Evolutionary conservation across 2,888 invertebrate genomes (phyloP), one percentile per base, ranked within the genome.

Genomic region (Atethmia centrago): DNA sequence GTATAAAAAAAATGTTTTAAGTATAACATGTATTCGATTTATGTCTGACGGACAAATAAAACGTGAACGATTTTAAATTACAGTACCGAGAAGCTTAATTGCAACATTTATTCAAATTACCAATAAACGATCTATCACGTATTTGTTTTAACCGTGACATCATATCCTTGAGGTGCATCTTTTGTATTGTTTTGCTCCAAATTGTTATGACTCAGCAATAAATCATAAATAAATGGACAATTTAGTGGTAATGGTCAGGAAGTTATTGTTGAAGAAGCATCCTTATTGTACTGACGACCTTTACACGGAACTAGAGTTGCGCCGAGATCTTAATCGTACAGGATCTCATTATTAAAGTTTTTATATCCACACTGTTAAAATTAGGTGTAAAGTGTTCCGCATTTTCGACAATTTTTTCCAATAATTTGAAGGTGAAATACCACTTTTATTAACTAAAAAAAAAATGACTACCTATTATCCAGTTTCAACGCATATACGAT

Each of bases 301-400:
- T 88, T 86, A 93, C 92, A 84, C 94, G 94, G 94, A 95, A 94
- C 92, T 89, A 80, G 78, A 84, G 82, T 58, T 72, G 28, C 86
- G 84, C 85, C 74, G 79, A 84, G 93, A 93, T 93, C 84, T 83
- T 90, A 91, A 94, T 93, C 92, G 82, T 85, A 86, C 83, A 87
- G 87, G 78, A 88, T 86, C 75, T 80, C 65, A 71, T 86, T 89
- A 88, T 88, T 88, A 86, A 87, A 88, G 87, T 87, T 84, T 80
- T 85, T 53, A 67, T 72, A 51, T 62, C 67, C 59, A 71, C 68
- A 74, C 74, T 71, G 70, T 73, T 80, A 62, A 75, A 78, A 83
- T 72, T 81, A 49, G 58, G 49, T 71, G 74, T 80, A 65, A 79
- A 80, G 71, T 77, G 77, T 86, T 84, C 80, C 84, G 85, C 74